Conservation (phyloP, 2,797 vertebrate genomes). For the Apogon hyalosoma region DNA sequence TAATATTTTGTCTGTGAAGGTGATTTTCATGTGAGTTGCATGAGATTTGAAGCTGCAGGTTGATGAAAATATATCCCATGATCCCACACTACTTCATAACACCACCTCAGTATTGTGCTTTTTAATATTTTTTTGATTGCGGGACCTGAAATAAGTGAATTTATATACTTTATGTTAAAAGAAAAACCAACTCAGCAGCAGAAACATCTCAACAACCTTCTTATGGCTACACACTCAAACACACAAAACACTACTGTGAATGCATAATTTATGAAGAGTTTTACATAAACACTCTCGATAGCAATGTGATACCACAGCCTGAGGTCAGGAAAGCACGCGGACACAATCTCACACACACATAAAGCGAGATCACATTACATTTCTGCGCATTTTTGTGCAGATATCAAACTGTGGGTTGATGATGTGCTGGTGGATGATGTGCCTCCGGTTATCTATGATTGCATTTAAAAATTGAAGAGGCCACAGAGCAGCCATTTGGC, state of each 20-base stretch:
- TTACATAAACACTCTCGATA: slow-evolving; percentile 32
- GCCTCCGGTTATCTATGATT: slow-evolving; percentile 27
- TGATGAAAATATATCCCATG: too few species aligned
- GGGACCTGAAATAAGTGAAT: too few species aligned
- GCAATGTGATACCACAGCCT: slow-evolving; percentile 41
- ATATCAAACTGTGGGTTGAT: slow-evolving; percentile 12
- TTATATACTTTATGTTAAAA: too few species aligned
- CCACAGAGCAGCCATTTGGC: neutral
- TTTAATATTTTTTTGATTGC: neutral
- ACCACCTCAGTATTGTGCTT: too few species aligned
- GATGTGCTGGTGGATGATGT: slow-evolving; percentile 2
- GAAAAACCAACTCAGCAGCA: too few species aligned
- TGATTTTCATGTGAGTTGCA: too few species aligned
- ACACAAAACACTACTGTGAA: neutral
- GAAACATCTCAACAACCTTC: neutral
- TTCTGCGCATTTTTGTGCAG: slow-evolving; percentile 32
- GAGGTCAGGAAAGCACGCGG: slow-evolving; percentile 14
- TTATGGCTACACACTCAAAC: neutral
- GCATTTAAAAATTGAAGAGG: slow-evolving; percentile 45
- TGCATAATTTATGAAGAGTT: slow-evolving; percentile 56
- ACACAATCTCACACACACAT: slow-evolving; percentile 10
- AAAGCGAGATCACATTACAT: slow-evolving; percentile 31
- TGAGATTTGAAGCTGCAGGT: too few species aligned
- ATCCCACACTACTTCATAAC: too few species aligned
- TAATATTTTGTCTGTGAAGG: too few species aligned